Evolutionary conservation across 2,888 invertebrate genomes (phyloP).

Genomic region (Bedellia somnulentella): DNA sequence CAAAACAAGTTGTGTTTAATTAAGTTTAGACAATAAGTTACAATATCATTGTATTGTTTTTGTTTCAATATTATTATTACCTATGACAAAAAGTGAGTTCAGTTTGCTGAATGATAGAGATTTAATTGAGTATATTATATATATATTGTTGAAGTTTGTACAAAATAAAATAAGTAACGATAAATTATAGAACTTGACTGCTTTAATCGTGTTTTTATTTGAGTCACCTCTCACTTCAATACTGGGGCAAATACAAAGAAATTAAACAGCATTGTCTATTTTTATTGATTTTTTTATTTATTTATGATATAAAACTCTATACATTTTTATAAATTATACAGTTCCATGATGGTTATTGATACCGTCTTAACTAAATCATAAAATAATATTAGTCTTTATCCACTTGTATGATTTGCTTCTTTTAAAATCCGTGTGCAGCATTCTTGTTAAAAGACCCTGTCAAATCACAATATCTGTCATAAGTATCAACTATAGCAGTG

Average conservation of each 20-base stretch:
- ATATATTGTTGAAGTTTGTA: conserved; percentile 65
- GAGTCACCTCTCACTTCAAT: too few relatives aligned
- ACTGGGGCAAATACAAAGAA: too few relatives aligned
- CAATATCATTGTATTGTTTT: conserved; percentile 44
- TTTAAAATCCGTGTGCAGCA: conserved; percentile 9
- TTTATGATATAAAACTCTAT: conserved; percentile 37
- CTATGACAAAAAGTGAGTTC: conserved; percentile 60
- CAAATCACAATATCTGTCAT: too few relatives aligned
- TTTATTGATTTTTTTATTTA: conserved; percentile 49
- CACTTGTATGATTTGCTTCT: conserved; percentile 20
- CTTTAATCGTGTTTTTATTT: conserved; percentile 46
- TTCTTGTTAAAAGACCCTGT: conserved; percentile 7
- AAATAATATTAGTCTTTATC: conserved; percentile 28
- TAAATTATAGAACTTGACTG: conserved; percentile 64
- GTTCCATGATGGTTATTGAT: conserved; percentile 26
- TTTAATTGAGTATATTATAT: conserved; percentile 63
- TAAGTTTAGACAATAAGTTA: conserved; percentile 63
- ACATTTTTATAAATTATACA: conserved; percentile 38
- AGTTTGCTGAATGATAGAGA: conserved; percentile 62
- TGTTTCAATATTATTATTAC: conserved; percentile 26
- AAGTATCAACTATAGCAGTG: too few relatives aligned
- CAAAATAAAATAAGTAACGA: conserved; percentile 65
- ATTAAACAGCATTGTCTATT: conserved; percentile 47
- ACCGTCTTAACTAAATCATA: conserved; percentile 11
- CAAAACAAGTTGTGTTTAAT: conserved; percentile 61